Conservation (phyloP, 2,888 invertebrate species). For the Athripsodes cinereus region DNA sequence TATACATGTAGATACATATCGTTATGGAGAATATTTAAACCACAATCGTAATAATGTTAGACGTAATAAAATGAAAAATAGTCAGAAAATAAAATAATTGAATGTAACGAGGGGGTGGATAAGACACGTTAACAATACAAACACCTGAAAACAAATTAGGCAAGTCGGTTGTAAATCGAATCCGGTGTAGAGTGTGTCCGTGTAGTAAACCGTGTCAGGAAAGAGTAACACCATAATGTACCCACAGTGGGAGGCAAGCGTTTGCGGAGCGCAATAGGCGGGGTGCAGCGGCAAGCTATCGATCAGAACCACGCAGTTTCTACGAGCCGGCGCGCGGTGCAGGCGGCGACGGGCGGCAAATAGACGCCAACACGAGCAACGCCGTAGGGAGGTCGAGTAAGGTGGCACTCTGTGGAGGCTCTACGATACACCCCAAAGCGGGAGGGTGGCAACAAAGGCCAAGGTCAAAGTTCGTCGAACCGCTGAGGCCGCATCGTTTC, state of each 20-base stretch:
- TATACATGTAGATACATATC: no score
- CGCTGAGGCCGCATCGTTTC: conserved; percentile 6
- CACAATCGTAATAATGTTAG: no score
- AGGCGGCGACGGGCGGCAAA: conserved; percentile 28
- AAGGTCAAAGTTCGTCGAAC: conserved; percentile 27
- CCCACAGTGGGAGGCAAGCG: not conserved
- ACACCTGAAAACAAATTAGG: no score
- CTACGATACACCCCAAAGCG: conserved; percentile 35
- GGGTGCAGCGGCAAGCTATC: conserved; percentile 12
- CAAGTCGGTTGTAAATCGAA: no score
- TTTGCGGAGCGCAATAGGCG: not conserved
- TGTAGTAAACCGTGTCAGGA: conserved; percentile 9
- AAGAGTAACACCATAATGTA: conserved; percentile 20
- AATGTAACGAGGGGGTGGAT: no score
- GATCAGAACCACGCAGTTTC: conserved; percentile 9
- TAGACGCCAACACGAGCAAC: conserved; percentile 33
- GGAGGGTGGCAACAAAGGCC: conserved; percentile 36
- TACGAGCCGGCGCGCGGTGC: conserved; percentile 24
- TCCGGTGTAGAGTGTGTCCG: no score
- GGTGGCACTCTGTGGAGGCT: conserved; percentile 38
- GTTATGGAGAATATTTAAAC: no score
- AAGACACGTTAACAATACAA: no score
- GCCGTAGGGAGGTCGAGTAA: conserved; percentile 39
- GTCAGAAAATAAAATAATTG: no score
- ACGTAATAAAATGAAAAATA: no score